These are phyloP conservation scores for Sinhomidia bicolor DNA, from an alignment of 2,888 invertebrate genomes.

Conservation along the genomic window DNA sequence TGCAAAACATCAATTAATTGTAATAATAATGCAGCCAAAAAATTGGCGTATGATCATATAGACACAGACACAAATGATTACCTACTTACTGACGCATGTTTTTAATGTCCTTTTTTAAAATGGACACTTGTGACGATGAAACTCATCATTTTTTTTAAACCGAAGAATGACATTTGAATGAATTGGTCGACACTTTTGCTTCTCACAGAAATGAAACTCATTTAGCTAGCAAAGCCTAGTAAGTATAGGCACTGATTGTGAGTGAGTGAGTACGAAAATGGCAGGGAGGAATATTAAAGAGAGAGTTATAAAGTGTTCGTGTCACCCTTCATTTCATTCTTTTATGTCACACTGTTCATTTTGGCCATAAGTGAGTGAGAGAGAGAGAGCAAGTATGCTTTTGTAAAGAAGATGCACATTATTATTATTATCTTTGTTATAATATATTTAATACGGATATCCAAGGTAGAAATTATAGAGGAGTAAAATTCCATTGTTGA, in stretches of 20 bases:
- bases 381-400: neutral
- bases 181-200: neutral
- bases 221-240: no score
- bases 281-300: neutral
- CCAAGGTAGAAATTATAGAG: no score
- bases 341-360: neutral
- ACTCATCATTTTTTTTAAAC: neutral
- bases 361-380: neutral
- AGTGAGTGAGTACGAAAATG: neutral
- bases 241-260: neutral
- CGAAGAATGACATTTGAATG: slow-evolving; percentile 51
- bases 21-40: neutral
- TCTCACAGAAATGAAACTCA: no score
- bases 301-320: neutral
- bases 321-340: slow-evolving; percentile 14
- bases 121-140: neutral
- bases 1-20: no score
- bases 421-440: no score
- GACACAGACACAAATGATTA: neutral
- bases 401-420: neutral
- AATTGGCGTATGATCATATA: neutral
- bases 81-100: no score
- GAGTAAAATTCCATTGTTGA: slow-evolving; percentile 8
- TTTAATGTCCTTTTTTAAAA: neutral
- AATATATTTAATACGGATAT: no score